These are phyloP conservation scores for Philereme transversata DNA, from an alignment of 2,888 invertebrate species.

Conservation along the genomic window DNA sequence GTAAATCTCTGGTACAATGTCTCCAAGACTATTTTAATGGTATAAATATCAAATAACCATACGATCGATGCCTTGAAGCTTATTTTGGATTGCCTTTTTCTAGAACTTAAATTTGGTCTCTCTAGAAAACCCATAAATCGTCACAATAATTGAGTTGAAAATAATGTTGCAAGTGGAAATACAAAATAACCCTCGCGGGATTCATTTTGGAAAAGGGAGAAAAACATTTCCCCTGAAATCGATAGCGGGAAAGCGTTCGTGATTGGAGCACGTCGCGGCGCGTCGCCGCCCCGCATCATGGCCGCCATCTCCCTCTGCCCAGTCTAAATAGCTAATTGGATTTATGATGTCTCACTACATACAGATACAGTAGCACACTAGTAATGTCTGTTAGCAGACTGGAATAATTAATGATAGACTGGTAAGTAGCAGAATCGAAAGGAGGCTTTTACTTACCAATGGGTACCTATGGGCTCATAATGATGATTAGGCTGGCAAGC, in stretches of 20 bases:
- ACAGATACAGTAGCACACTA: slow-evolving; percentile 6
- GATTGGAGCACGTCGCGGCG: slow-evolving; percentile 67
- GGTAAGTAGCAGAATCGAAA: too few species aligned
- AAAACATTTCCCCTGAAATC: slow-evolving; percentile 66
- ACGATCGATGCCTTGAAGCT: too few species aligned
- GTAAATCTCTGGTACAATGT: too few species aligned
- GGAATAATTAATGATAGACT: too few species aligned
- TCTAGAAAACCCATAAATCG: too few species aligned
- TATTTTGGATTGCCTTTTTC: neutral
- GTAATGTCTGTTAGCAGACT: too few species aligned
- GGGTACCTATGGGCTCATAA: too few species aligned
- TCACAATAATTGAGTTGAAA: too few species aligned
- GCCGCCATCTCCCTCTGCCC: slow-evolving; percentile 56
- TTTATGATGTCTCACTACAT: slow-evolving; percentile 24
- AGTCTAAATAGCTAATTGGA: slow-evolving; percentile 31
- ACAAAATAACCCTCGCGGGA: slow-evolving; percentile 18
- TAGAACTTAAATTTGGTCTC: neutral
- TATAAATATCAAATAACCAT: too few species aligned
- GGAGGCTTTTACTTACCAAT: too few species aligned
- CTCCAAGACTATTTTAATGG: too few species aligned
- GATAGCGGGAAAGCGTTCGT: slow-evolving; percentile 64
- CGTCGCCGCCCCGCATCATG: slow-evolving; percentile 67
- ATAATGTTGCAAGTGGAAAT: slow-evolving; percentile 1
- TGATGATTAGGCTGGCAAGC: too few species aligned
- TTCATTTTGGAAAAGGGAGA: slow-evolving; percentile 45